Evolutionary conservation across 2,797 vertebrate genomes (phyloP).

Genomic region (Aldrovandia affinis): DNA sequence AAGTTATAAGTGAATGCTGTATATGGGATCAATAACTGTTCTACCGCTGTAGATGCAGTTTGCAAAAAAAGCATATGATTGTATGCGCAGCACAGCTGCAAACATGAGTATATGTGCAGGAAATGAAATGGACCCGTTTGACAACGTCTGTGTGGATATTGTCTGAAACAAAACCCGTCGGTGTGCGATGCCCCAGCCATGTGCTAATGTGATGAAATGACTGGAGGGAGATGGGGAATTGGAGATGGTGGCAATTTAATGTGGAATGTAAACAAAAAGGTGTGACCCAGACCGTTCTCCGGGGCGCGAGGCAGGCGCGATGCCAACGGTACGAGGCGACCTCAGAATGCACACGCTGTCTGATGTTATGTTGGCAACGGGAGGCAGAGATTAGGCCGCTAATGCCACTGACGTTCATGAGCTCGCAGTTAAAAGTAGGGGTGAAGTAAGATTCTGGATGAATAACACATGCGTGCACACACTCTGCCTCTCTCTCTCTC

Average conservation of each 20-base stretch:
- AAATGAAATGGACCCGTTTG: neutral
- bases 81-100: neutral
- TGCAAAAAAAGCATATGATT: neutral
- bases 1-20: no score
- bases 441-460: neutral
- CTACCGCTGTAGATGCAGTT: no score
- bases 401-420: neutral
- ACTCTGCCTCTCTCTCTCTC: neutral
- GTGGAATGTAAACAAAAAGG: neutral
- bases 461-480: neutral
- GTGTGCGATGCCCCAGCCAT: neutral
- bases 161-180: neutral
- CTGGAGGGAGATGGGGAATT: neutral
- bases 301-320: neutral
- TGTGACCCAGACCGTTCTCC: neutral
- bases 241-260: neutral
- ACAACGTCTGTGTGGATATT: neutral
- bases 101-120: neutral
- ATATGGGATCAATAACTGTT: no score
- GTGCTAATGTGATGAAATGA: neutral
- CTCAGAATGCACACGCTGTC: neutral
- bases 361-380: neutral
- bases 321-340: neutral
- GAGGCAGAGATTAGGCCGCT: neutral
- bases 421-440: neutral